Evolutionary conservation across 2,888 invertebrate species (phyloP).

Genomic region (Xylocampa areola): DNA sequence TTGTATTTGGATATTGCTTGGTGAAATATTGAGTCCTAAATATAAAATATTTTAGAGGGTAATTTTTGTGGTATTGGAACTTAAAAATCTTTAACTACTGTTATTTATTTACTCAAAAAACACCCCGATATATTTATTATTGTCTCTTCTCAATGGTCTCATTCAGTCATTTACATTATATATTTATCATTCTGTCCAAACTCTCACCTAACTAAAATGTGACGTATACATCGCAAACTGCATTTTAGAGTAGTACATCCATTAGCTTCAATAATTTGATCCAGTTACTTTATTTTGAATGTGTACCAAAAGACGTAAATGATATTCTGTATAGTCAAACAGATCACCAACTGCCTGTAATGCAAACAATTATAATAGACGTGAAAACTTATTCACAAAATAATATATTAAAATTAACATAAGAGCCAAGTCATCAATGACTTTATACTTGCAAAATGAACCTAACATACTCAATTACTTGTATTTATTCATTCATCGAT

Average conservation of each 20-base stretch:
- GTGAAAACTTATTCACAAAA: slow-evolving; percentile 43
- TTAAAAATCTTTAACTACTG: slow-evolving; percentile 10
- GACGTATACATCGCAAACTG: slow-evolving; percentile 55
- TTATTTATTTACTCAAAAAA: slow-evolving; percentile 20
- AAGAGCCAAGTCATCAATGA: slow-evolving; percentile 10
- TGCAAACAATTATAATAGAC: slow-evolving; percentile 81
- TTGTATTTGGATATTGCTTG: slow-evolving; percentile 30
- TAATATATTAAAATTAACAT: slow-evolving; percentile 33
- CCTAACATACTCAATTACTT: too few species aligned
- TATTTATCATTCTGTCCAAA: slow-evolving; percentile 48
- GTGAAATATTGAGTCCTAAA: slow-evolving; percentile 26
- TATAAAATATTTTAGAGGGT: slow-evolving; percentile 18
- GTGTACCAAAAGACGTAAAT: slow-evolving; percentile 77
- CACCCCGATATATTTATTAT: slow-evolving; percentile 42
- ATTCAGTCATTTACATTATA: slow-evolving; percentile 59
- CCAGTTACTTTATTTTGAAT: slow-evolving; percentile 78
- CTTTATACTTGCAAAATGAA: background rate
- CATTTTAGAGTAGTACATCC: slow-evolving; percentile 61
- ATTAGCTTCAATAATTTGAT: slow-evolving; percentile 75
- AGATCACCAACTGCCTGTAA: slow-evolving; percentile 89
- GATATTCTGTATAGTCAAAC: slow-evolving; percentile 82
- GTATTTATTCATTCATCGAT: too few species aligned
- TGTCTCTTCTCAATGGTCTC: slow-evolving; percentile 62
- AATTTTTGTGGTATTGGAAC: slow-evolving; percentile 20
- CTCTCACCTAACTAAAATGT: slow-evolving; percentile 57